Conservation (phyloP, 1,140 invertebrate species). For the honey bee (Apis mellifera) region Amel_HAv3.1 CM009941.2:5455001-5455500, state of each 20-base stretch:
- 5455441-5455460: too few relatives aligned
- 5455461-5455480: too few relatives aligned
- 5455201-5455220: constrained; percentile 13
- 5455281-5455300: constrained; percentile 25
- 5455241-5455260: neutral
- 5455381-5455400: too few relatives aligned
- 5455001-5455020: too few relatives aligned
- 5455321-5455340: neutral
- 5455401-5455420: too few relatives aligned
- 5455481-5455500: too few relatives aligned
- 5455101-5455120: constrained; percentile 34
- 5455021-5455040: too few relatives aligned
- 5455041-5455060: neutral
- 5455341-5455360: neutral
- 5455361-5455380: too few relatives aligned
- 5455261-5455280: constrained; percentile 38
- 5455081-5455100: constrained; percentile 4
- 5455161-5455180: constrained; percentile 23
- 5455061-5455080: neutral
- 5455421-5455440: too few relatives aligned
- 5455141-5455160: constrained; percentile 34
- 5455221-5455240: neutral
- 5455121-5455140: constrained; percentile 17
- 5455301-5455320: neutral
- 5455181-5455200: constrained; percentile 33